Percentiles rank a stretch among this genome's conserved stretches.
These are phyloP conservation scores for Scophthalmus maximus DNA, from an alignment of 2,113 vertebrate species.

Conservation along the genomic window DNA sequence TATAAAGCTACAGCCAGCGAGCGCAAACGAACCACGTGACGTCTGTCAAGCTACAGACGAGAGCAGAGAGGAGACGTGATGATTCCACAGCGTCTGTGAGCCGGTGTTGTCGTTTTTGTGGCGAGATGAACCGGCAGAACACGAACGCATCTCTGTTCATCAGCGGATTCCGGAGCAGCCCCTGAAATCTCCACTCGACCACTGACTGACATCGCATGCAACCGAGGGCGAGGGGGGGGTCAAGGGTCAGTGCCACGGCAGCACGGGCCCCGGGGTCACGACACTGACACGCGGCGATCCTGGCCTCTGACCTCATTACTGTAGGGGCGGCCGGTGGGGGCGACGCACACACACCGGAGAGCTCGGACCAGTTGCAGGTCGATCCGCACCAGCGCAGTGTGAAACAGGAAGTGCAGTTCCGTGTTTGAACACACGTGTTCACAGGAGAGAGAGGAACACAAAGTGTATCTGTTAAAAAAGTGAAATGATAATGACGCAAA, in stretches of 20 bases:
- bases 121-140: too few species aligned
- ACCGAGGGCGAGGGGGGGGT: neutral
- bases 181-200: neutral
- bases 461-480: too few species aligned
- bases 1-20: too few species aligned
- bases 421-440: too few species aligned
- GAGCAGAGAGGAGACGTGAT: too few species aligned
- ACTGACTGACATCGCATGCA: neutral
- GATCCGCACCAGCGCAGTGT: neutral
- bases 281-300: constrained; percentile 3
- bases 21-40: too few species aligned
- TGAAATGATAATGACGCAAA: too few species aligned
- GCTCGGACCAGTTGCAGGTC: neutral
- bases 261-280: neutral
- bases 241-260: neutral
- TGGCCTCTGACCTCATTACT: constrained; percentile 26
- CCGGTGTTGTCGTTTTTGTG: too few species aligned
- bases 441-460: neutral
- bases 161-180: neutral
- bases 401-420: constrained; percentile 12
- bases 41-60: too few species aligned
- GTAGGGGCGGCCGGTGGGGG: neutral
- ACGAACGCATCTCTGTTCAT: neutral
- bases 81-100: too few species aligned
- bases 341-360: neutral